Evolutionary conservation across 2,888 invertebrate genomes (phyloP).

Genomic region (Nomada hirtipes): DNA sequence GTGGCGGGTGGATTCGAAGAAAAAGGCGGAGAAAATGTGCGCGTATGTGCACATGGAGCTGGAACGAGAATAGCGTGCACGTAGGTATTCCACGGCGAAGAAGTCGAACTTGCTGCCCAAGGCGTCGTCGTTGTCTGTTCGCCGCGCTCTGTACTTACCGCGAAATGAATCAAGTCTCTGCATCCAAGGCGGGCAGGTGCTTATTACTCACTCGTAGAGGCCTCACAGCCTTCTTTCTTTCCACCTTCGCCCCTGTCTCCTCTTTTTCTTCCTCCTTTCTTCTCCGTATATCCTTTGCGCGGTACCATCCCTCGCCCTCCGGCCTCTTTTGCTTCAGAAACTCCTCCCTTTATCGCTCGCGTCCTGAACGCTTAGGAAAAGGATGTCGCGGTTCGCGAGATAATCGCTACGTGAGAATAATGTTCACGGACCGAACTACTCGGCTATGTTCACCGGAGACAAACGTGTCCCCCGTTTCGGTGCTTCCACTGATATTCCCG

Average conservation of each 20-base stretch:
- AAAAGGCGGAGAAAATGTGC: conserved; percentile 40
- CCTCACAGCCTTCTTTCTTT: conserved; percentile 27
- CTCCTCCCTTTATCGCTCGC: conserved; percentile 75
- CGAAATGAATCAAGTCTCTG: conserved; percentile 84
- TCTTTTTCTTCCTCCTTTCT: conserved; percentile 21
- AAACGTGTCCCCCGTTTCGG: conserved; percentile 53
- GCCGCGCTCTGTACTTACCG: conserved; percentile 83
- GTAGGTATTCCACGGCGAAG: conserved; percentile 43
- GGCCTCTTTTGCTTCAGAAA: conserved; percentile 73
- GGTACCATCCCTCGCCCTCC: conserved; percentile 80
- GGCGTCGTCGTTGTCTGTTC: conserved; percentile 74
- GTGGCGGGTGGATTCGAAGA: conserved; percentile 9
- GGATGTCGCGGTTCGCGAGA: conserved; percentile 53
- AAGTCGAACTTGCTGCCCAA: conserved; percentile 72
- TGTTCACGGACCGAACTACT: conserved; percentile 47
- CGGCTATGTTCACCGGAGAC: conserved; percentile 56
- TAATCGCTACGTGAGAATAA: conserved; percentile 69
- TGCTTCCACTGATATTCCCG: conserved; percentile 57
- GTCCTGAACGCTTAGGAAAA: conserved; percentile 61
- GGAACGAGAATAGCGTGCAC: conserved; percentile 36
- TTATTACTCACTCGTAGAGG: conserved; percentile 81
- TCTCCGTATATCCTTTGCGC: conserved; percentile 72
- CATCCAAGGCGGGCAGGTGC: conserved; percentile 83
- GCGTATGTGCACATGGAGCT: conserved; percentile 23
- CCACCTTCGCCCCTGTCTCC: conserved; percentile 35